Evolutionary conservation across 2,888 invertebrate genomes (phyloP).

Genomic region (Cheilosia pagana): DNA sequence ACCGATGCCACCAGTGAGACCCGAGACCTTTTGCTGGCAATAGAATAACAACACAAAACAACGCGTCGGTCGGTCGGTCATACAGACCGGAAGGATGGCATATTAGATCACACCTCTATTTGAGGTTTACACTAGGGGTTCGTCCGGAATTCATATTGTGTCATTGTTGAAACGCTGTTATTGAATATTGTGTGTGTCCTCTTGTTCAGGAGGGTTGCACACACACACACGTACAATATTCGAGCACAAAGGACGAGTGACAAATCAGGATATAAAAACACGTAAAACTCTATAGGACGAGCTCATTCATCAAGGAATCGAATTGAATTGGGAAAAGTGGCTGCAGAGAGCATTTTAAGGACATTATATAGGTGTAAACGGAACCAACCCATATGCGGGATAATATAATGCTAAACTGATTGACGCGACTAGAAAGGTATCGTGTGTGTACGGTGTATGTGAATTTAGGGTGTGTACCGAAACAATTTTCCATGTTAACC

Average conservation of each 20-base stretch:
- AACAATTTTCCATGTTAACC: constrained; percentile 79
- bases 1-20: constrained; percentile 43
- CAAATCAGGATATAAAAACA: constrained; percentile 69
- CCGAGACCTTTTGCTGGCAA: constrained; percentile 20
- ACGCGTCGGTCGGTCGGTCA: constrained; percentile 13
- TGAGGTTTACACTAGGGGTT: constrained; percentile 77
- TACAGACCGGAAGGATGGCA: constrained; percentile 78
- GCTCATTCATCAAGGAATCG: constrained; percentile 60
- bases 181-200: constrained; percentile 52
- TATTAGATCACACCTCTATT: constrained; percentile 81
- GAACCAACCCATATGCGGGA: constrained; percentile 58
- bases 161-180: constrained; percentile 64
- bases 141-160: constrained; percentile 70
- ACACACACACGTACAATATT: constrained; percentile 19
- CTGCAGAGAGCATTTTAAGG: constrained; percentile 45
- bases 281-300: constrained; percentile 30
- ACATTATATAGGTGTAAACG: constrained; percentile 68
- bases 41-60: constrained; percentile 22
- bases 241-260: constrained; percentile 40
- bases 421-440: constrained; percentile 46
- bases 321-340: constrained; percentile 38
- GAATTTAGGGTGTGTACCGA: constrained; percentile 71
- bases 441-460: constrained; percentile 29
- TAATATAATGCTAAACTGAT: constrained; percentile 61
- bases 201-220: constrained; percentile 56